Evolutionary conservation across 53 echinoderm and acorn worm species (phyloP).

Genomic region (Apostichopus leukothele): DNA sequence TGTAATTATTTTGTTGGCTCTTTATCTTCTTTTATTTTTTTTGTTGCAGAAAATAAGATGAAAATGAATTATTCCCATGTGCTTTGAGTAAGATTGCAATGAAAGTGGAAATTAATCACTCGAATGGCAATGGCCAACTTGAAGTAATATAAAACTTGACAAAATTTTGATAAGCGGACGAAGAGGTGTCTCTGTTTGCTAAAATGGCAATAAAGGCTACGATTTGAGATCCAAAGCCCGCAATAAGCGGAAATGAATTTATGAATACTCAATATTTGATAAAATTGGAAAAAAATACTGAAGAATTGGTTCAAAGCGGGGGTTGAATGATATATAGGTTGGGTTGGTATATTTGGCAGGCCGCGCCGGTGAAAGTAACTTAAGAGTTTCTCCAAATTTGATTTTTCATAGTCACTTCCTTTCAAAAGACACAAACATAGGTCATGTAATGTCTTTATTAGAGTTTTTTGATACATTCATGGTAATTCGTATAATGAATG

Average conservation of each 20-base stretch:
- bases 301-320: background rate
- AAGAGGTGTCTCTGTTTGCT: background rate
- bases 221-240: background rate
- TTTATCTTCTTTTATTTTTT: too few species aligned
- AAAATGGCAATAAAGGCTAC: conserved; percentile 1
- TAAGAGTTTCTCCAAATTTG: too few species aligned
- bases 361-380: too few species aligned
- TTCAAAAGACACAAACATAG: too few species aligned
- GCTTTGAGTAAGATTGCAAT: background rate
- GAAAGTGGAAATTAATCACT: background rate
- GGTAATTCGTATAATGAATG: too few species aligned
- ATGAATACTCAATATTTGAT: background rate
- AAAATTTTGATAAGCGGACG: background rate
- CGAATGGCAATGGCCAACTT: background rate
- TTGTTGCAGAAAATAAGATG: background rate
- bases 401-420: too few species aligned
- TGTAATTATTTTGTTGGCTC: too few species aligned
- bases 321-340: background rate
- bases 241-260: background rate
- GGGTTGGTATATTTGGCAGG: background rate
- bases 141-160: background rate
- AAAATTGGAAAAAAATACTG: background rate
- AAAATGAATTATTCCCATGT: conserved; percentile 2
- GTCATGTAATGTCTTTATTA: too few species aligned
- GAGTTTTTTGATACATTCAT: too few species aligned